Conservation (phyloP, 2,888 invertebrate species). For the Nymphalis c-album region DNA sequence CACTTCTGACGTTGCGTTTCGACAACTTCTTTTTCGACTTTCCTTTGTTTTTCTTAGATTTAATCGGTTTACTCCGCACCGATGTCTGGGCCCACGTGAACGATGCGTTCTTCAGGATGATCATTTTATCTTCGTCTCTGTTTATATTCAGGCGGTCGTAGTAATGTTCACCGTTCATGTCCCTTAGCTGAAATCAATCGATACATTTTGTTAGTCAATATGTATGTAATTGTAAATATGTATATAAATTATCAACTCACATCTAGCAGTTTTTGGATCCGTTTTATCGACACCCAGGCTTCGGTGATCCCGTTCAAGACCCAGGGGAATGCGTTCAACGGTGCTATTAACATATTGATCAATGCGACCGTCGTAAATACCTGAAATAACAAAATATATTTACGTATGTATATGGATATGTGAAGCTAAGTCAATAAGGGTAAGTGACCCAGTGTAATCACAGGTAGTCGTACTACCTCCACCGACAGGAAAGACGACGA, state of each 20-base stretch:
- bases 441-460: no score
- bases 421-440: no score
- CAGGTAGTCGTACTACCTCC: no score
- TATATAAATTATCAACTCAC: conserved; percentile 68
- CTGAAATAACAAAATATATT: conserved; percentile 47
- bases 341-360: conserved; percentile 96
- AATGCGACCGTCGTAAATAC: conserved; percentile 96
- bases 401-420: no score
- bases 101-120: conserved; percentile 82
- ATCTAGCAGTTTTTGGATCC: conserved; percentile 91
- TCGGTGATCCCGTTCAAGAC: conserved; percentile 97
- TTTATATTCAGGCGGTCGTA: conserved; percentile 80
- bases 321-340: conserved; percentile 99
- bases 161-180: conserved; percentile 83
- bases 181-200: conserved; percentile 75
- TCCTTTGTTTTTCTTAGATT: conserved; percentile 73
- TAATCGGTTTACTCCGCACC: conserved; percentile 54
- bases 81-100: conserved; percentile 82
- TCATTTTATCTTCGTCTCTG: conserved; percentile 77
- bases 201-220: no score
- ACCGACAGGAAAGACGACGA: no score
- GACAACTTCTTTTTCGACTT: conserved; percentile 70
- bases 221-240: no score
- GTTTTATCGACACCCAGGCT: conserved; percentile 95
- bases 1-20: conserved; percentile 54